Evolutionary conservation across 2,113 vertebrate genomes (phyloP), one percentile per base, ranked within the genome.

Genomic region (Gallinago undulata): DNA sequence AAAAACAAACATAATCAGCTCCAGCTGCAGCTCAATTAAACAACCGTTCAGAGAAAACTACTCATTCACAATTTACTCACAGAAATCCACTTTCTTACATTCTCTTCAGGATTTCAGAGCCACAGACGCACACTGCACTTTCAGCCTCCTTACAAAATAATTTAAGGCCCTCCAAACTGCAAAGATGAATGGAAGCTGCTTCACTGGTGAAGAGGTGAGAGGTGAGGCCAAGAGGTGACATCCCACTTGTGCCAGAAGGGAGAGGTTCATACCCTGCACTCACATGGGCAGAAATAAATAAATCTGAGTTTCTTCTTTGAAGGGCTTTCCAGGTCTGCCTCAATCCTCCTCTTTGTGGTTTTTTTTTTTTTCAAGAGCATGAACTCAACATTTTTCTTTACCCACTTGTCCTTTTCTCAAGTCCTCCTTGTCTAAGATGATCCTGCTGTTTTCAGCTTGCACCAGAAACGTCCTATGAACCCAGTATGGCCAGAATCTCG

Each of bases 21-120:
- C 87, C 97, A 97, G 97, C 97, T 97, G 97, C 94, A 95, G 95
- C 85, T 96, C 93, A 93, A 88, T 95, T 92, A 96, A 95, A 94
- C 77, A 89, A 91, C 93, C 0, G 47, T 63, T 96, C 80, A 25
- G 86, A 91, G 73, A 80, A 95, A 97, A 91, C 74, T 45, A 89
- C 77, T 89, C 90, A 91, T 66, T 94, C 93, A 76, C 60, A 63
- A 82, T 95, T 92, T 87, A 86, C 88, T 91, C 86, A 45, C 68
- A 87, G 63, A 94, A 89, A 92, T 67, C 47, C 84, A 89, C 93
- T 94, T 95, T 82, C 56, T 82, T 48, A 55, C 75, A 69, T 77
- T 91, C 75, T 89, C 74, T 81, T 93, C 41, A 75, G 91, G 84
- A 51, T 92, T 79, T 80, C 74, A 33, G 48, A 94, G 50, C 53